Percentiles rank a stretch among this genome's conserved stretches.
These are phyloP conservation scores for Pimephales promelas DNA, from an alignment of 2,113 vertebrate genomes.

Conservation along the genomic window DNA sequence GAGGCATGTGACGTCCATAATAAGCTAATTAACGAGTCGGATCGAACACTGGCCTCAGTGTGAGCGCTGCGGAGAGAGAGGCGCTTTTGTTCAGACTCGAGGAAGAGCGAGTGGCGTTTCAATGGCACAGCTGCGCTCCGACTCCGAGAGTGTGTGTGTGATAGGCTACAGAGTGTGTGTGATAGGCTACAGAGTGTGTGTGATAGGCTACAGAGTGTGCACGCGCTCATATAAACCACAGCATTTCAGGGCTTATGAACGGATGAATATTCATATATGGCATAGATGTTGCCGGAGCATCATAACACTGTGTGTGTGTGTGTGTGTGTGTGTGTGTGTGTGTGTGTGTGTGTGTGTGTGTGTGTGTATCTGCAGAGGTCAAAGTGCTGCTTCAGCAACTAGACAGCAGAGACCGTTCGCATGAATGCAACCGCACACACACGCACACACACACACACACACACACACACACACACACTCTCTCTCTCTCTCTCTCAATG, in stretches of 20 bases:
- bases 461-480: constrained; percentile 3
- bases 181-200: too few relatives aligned
- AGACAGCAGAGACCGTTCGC: constrained; percentile 42
- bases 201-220: too few relatives aligned
- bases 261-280: too few relatives aligned
- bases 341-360: too few relatives aligned
- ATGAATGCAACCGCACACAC: not conserved
- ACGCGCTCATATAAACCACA: too few relatives aligned
- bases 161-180: too few relatives aligned
- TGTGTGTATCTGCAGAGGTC: constrained; percentile 35
- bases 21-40: not conserved
- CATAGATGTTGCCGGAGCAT: too few relatives aligned
- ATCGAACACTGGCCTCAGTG: not conserved
- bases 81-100: not conserved
- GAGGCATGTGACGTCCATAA: constrained; percentile 19
- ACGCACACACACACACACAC: not conserved
- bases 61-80: not conserved
- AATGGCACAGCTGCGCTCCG: not conserved
- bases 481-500: not conserved
- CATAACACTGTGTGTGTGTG: too few relatives aligned
- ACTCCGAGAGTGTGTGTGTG: too few relatives aligned
- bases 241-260: too few relatives aligned
- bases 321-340: too few relatives aligned
- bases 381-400: constrained; percentile 54
- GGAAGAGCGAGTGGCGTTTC: not conserved